Conservation (phyloP, 2,888 invertebrate genomes). For the Digitonthophagus gazella region DNA sequence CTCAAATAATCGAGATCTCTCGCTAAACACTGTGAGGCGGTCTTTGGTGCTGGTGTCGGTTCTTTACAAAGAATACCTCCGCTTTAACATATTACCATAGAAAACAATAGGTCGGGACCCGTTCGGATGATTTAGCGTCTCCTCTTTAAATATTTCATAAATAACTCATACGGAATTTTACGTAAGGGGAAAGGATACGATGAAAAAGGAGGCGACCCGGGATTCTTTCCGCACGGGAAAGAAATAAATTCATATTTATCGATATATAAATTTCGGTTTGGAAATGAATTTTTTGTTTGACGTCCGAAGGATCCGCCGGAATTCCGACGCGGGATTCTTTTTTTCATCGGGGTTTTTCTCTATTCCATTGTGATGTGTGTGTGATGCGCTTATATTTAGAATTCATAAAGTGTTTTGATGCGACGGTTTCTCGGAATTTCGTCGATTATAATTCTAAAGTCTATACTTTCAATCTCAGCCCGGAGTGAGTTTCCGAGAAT, state of each 20-base stretch:
- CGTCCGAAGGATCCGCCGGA: background rate
- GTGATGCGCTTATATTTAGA: background rate
- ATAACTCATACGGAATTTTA: conserved; percentile 31
- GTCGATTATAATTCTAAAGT: background rate
- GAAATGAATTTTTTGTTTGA: conserved; percentile 11
- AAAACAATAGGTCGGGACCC: conserved; percentile 32
- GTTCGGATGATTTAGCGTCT: conserved; percentile 29
- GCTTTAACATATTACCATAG: conserved; percentile 30
- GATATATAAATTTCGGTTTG: conserved; percentile 21
- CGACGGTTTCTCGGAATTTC: background rate
- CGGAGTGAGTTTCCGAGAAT: background rate
- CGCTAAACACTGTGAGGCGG: conserved; percentile 1
- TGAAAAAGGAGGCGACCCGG: background rate
- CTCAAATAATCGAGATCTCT: conserved; percentile 7
- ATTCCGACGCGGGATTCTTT: background rate
- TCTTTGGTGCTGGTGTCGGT: conserved; percentile 12
- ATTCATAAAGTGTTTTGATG: background rate
- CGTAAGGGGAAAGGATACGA: conserved; percentile 20
- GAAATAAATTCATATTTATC: conserved; percentile 24
- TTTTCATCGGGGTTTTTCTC: background rate
- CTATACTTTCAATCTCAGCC: background rate
- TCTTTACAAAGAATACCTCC: background rate
- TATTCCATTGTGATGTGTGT: background rate
- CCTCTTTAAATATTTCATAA: conserved; percentile 30
- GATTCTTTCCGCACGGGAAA: conserved; percentile 15